phyloP scores from a whole-genome alignment of 1,140 invertebrate genomes.

The Pomacea maculata region DNA sequence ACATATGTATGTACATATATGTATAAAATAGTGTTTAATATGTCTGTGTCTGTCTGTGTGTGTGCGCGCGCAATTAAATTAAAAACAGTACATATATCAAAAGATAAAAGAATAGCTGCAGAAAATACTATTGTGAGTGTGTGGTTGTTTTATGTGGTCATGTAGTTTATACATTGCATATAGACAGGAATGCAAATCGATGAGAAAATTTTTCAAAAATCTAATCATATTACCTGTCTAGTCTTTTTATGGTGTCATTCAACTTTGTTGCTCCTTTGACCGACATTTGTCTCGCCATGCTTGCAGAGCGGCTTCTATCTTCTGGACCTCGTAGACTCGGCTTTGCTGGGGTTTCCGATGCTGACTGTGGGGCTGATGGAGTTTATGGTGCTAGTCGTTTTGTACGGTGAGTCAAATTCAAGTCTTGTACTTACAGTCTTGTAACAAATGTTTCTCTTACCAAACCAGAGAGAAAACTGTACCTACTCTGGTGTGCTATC shows the following conservation, averaged over 20 bases:
- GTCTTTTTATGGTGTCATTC: too few relatives aligned
- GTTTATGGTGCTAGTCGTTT: conserved; percentile 80
- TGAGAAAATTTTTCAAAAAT: too few relatives aligned
- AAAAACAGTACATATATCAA: too few relatives aligned
- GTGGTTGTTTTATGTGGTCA: too few relatives aligned
- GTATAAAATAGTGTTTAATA: not conserved
- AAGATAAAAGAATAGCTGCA: too few relatives aligned
- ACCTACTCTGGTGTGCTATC: not conserved
- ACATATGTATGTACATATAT: not conserved
- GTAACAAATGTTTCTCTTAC: not conserved
- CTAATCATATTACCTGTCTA: too few relatives aligned
- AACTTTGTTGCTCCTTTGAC: too few relatives aligned
- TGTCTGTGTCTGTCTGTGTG: not conserved
- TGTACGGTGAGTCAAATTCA: conserved; percentile 69
- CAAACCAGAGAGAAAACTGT: too few relatives aligned
- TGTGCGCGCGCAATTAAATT: not conserved
- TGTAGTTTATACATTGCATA: too few relatives aligned
- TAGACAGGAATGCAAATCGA: too few relatives aligned
- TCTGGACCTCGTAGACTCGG: conserved; percentile 84
- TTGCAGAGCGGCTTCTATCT: conserved; percentile 77
- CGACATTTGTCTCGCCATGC: not conserved
- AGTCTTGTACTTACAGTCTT: not conserved
- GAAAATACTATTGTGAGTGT: too few relatives aligned
- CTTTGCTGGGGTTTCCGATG: conserved; percentile 85
- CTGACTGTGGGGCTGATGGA: conserved; percentile 78